Base-by-base conservation (phyloP, 1,140 invertebrate species). In the Drosophila auraria region DNA sequence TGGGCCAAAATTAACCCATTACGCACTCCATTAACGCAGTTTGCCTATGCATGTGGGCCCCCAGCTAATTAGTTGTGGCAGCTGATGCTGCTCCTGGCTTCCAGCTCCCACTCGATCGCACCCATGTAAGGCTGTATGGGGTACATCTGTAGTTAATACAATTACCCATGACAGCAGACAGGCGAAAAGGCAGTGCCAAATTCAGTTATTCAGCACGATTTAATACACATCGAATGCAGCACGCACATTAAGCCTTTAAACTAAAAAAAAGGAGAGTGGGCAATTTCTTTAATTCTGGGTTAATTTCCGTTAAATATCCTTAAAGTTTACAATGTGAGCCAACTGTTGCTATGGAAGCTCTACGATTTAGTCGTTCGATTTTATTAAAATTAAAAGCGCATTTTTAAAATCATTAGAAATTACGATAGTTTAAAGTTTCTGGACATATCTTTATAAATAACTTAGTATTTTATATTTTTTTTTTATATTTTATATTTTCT, bases 11-110 rank as follows among this genome's bases (percentile, higher is more conserved):
- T 89, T 90, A 89, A 89, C 84, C 84, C 84, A 89, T 89, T 89
- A 90, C 86, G 84, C 81, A 90, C 81, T 78, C 84, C 84, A 89
- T 90, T 89, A 90, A 84, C 56, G 80, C 76, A 54, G 83, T 50
- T 63, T 83, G 83, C 56, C 77, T 87, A 80, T 87, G 83, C 81
- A 87, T 82, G 79, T 82, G 79, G 60, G 79, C 47, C 68, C 49
- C 54, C 42, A 44, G 78, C 78, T 89, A 89, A 89, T 89, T 89
- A 90, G 84, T 63, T 90, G 65, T 90, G 84, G 73, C 84, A 89
- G 81, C 84, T 90, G 78, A 78, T 82, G 63, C 79, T 59, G 40
- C 49, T 47, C 47, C 14, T 33, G 20, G 7, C 15, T 30, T 7
- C 17, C 23, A 17, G 27, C 33, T 53, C n/a, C 23, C 65, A 54